Percentiles rank a stretch among this genome's conserved stretches.
Conservation (phyloP, 2,797 vertebrate genomes). For the Echiichthys vipera region DNA sequence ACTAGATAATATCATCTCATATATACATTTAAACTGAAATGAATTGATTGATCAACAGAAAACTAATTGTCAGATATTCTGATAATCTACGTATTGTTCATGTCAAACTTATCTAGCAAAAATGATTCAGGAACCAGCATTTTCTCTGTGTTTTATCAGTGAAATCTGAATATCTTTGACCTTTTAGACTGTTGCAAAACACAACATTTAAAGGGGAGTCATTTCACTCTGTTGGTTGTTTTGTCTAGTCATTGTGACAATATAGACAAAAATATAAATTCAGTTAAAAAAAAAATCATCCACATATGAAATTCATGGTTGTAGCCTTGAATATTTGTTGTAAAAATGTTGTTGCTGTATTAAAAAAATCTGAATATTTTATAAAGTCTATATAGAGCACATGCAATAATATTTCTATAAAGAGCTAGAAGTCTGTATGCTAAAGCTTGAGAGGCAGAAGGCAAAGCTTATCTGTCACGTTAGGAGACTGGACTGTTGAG, state of each 20-base stretch:
- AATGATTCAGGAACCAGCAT: too few relatives aligned
- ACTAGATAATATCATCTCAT: background rate
- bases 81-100: background rate
- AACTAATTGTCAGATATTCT: background rate
- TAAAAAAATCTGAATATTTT: too few relatives aligned
- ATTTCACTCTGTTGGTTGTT: background rate
- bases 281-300: too few relatives aligned
- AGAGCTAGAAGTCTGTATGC: background rate
- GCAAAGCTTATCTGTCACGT: slow-evolving; percentile 6
- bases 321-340: too few relatives aligned
- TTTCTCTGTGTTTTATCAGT: background rate
- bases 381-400: background rate
- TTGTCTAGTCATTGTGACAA: background rate
- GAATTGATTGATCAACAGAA: background rate
- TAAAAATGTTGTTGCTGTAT: too few relatives aligned
- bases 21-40: background rate
- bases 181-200: background rate
- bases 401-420: background rate
- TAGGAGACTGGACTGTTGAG: background rate
- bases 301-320: too few relatives aligned
- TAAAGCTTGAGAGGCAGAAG: background rate
- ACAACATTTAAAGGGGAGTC: background rate
- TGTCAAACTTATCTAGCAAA: background rate
- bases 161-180: background rate
- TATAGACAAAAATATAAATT: too few relatives aligned